Evolutionary conservation across 1,140 invertebrate genomes (phyloP), one percentile per base, ranked within the genome.

Genomic region (Microplitis mediator): DNA sequence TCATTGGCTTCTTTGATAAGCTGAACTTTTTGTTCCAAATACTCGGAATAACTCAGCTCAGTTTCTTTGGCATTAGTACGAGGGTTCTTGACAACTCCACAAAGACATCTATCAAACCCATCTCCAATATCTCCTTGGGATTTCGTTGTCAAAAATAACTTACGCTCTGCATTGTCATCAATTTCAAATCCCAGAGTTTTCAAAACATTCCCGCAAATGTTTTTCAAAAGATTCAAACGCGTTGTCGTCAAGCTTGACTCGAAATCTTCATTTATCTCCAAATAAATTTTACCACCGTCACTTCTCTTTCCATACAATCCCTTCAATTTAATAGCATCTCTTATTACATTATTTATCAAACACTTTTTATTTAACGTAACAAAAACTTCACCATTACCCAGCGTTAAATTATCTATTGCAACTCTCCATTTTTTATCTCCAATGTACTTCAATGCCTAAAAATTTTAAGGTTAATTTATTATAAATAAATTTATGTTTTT

Each of bases 11-110:
- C 84, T 35, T 34, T 66, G 2, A 83, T 51, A 60, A 80, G 75
- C 16, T 72, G 35, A 8, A 78, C 74, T 80, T 81, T 85, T 3
- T 31, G 70, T 51, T 78, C 51, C 36, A 80, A 50, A 80, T 88
- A 90, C 11, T 83, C 77, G 4, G 85, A 76, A 68, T 82, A 84
- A 32, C 74, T 87, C 14, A 87, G 74, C 31, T n/a, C 45, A 45
- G 34, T 84, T 74, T 89, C 88, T 77, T 89, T 89, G 13, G 73
- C 64, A 71, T 86, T 85, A n/a, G 84, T 82, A 52, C 84, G 79
- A 6, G 72, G 73, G 84, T 87, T 89, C 64, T 88, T 79, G 0
- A 89, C 88, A 65, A 86, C 80, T 3, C 88, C 88, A 74, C 88
- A 89, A 35, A 89, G 64, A 62, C 82, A 76, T 60, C 75, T 78